Base-by-base conservation (phyloP, 1,140 invertebrate species). In the Drosophila nasuta region DNA sequence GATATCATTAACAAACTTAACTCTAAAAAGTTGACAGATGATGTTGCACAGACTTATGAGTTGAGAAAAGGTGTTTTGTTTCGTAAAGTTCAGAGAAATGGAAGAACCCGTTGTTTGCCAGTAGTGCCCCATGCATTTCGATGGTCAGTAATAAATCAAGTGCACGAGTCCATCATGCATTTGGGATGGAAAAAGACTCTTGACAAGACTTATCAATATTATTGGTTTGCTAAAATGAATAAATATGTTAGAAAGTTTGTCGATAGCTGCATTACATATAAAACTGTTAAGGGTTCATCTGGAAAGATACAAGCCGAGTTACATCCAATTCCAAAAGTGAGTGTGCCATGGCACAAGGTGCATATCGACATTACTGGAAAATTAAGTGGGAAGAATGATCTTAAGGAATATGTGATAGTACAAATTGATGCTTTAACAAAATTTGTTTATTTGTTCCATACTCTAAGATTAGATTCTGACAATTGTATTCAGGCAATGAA, bases 141-240 rank as follows among this genome's bases (percentile, higher is more conserved):
- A 41, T 54, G 51, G 28, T 54, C 51, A 33, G 30, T 54, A 11
- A 33, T 57, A 59, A 59, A 59, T 28, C 57, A 46, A 28, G 20
- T 59, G 5, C 57, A 59, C 25, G 43, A 59, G n/a, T 59, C 57
- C 6, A 28, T 59, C 15, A 46, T 59, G 57, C 57, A 59, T 15
- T 20, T 28, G 10, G 41, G 43, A 13, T 60, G 58, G 58, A 25
- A 60, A 15, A 60, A 48, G 1, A 60, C 58, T 6, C 58, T 60
- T 48, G 5, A 48, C 45, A 58, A 58, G 17, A 35, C 33, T 58
- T 58, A 58, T 15, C 56, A 58, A 58, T 41, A 58, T 58, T 58
- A 58, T 43, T 58, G 56, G 56, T 58, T 58, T 58, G 35, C 10
- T 58, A 58, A 41, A 25, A 59, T 59, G 57, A 59, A 59, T 46